Base-by-base conservation (phyloP, 2,888 invertebrate genomes). In the Celastrina argiolus region DNA sequence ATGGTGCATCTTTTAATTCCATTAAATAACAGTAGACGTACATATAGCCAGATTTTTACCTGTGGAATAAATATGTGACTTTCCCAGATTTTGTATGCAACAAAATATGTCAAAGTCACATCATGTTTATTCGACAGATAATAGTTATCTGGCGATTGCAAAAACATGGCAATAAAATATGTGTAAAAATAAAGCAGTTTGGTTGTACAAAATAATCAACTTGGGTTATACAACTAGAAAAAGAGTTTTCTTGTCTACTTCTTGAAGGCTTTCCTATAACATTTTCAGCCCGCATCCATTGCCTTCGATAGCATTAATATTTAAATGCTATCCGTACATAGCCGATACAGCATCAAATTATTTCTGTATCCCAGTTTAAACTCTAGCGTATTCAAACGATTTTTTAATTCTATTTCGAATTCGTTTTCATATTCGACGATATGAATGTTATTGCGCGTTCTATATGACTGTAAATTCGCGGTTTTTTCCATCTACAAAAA, bases 391-490 rank as follows among this genome's bases (percentile, higher is more conserved):
- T 51, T 51, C 51, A 51, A 51, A 51, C 51, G 51, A 12, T 51
- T 51, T 51, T n/a, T 51, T 51, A 51, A 51, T 51, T 51, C 51
- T 51, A 51, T 51, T 51, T 26, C 22, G 51, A 51, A 51, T 51
- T 51, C 51, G 22, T 51, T 51, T 51, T 51, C 51, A 51, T 22
- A 51, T 51, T 26, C 22, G 51, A 51, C 51, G 51, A 12, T 51
- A 26, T 51, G 51, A 51, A 51, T 51, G 51, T 51, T 51, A 22
- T 51, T 51, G 51, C 22, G 14, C 14, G 51, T 51, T 51, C 22
- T 36, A 8, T 22, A 45, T 18, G 16, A 45, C 8, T 42, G 16
- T 16, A 8, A 22, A 51, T 22, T 51, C 22, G 10, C 4, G 45
- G 0, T 45, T 45, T 45, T 45, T 26, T 51, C 22, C 51, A 12